phyloP scores from a whole-genome alignment of 2,888 invertebrate species.

The Idaea biselata region DNA sequence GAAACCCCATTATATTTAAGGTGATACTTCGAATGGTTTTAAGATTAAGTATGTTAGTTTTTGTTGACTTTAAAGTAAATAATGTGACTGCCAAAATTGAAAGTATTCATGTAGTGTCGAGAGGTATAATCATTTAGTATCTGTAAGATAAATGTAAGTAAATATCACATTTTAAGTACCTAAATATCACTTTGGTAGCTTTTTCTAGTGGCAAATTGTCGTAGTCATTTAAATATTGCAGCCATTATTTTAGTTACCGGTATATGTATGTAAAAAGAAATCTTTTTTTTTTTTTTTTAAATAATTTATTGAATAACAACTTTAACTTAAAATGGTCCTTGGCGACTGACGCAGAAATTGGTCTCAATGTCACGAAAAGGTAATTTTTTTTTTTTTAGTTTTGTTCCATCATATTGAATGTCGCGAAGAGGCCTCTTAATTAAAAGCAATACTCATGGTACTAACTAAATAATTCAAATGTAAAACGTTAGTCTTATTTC shows the following conservation, averaged over 20 bases:
- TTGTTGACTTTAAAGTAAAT: constrained; percentile 30
- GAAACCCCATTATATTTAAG: background rate
- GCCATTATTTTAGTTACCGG: constrained; percentile 14
- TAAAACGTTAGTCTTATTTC: constrained; percentile 22
- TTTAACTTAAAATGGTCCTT: constrained; percentile 7
- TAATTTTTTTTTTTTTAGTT: too few relatives aligned
- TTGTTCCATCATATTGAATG: background rate
- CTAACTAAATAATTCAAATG: constrained; percentile 29
- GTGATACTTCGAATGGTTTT: background rate
- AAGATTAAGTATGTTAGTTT: background rate
- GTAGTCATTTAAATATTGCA: background rate
- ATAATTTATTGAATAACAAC: constrained; percentile 18
- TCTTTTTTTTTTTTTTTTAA: too few relatives aligned
- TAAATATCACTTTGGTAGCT: background rate
- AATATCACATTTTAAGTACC: background rate
- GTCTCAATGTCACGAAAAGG: background rate
- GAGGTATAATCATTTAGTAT: constrained; percentile 5
- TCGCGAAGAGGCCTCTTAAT: constrained; percentile 3
- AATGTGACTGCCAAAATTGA: constrained; percentile 69
- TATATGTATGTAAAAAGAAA: too few relatives aligned
- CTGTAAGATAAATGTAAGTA: background rate
- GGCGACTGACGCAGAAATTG: background rate
- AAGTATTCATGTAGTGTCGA: constrained; percentile 66
- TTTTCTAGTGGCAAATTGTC: background rate
- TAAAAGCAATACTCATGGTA: constrained; percentile 43